These are phyloP conservation scores for Saturnia pavonia DNA, from an alignment of 2,888 invertebrate species.

Conservation along the genomic window DNA sequence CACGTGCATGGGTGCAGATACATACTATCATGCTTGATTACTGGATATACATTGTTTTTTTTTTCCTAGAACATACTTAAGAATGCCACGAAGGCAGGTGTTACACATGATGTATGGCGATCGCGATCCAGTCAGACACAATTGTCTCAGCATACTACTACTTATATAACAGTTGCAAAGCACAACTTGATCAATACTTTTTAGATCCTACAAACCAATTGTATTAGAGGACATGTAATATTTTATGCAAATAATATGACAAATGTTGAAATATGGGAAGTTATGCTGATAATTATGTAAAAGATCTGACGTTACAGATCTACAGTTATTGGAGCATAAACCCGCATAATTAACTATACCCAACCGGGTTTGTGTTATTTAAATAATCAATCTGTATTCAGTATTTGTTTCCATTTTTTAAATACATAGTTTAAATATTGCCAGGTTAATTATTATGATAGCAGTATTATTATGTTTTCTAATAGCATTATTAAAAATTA, in stretches of 20 bases:
- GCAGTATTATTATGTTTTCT: background rate
- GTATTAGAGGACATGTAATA: background rate
- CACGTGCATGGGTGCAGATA: too few relatives aligned
- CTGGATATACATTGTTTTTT: too few relatives aligned
- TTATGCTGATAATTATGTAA: constrained; percentile 31
- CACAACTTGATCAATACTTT: background rate
- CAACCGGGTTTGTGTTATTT: constrained; percentile 1
- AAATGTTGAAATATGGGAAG: constrained; percentile 4
- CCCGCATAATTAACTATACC: constrained; percentile 15
- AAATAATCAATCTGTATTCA: background rate
- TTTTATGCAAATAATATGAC: constrained; percentile 5
- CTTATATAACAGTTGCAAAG: background rate
- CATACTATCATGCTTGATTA: too few relatives aligned
- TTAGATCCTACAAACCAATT: background rate
- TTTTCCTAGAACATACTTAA: too few relatives aligned
- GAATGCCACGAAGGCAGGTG: too few relatives aligned
- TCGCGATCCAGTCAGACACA: too few relatives aligned
- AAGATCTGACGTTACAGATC: constrained; percentile 25
- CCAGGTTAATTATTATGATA: background rate
- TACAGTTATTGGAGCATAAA: constrained; percentile 28
- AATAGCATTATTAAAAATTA: background rate
- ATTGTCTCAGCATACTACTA: background rate
- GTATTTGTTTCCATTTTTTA: background rate
- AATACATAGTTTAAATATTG: background rate
- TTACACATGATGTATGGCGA: too few relatives aligned